Base-by-base conservation (phyloP, 2,113 vertebrate genomes). In the Uropsilus gracilis region DNA sequence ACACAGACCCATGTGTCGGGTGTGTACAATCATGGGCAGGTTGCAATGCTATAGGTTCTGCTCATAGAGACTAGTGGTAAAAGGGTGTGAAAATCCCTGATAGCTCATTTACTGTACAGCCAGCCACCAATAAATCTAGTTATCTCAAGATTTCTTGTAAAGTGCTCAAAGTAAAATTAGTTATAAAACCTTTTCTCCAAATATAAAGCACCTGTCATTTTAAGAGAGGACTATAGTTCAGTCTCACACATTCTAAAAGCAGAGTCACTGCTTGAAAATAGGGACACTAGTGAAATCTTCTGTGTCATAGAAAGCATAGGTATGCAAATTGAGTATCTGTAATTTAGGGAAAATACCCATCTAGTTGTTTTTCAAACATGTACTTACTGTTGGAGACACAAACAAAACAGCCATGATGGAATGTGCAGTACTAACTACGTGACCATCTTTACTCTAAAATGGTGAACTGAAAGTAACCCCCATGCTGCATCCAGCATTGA, bases 91-190 rank as follows among this genome's bases (percentile, higher is more conserved):
- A n/a, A n/a, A n/a, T n/a, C n/a, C n/a, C n/a, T n/a, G n/a, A n/a
- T n/a, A n/a, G n/a, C n/a, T n/a, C n/a, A n/a, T n/a, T n/a, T n/a
- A n/a, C n/a, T n/a, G n/a, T n/a, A n/a, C n/a, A n/a, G n/a, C n/a
- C n/a, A n/a, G n/a, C 24, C 75, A 80, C 22, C 16, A 82, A 75
- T n/a, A 48, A 57, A 42, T 63, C 55, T 46, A 11, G 20, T 53
- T 44, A 71, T 46, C 57, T 71, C 39, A 81, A 72, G 17, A 34
- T 11, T 30, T 69, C 42, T 68, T 37, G 11, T 68, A 68, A 94
- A 94, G 75, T 73, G 48, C 50, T 86, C 55, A 57, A 81, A 71
- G 76, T 6, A 85, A 96, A 87, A 80, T 84, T 13, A 64, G 32
- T 55, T 84, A 20, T 55, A 11, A 64, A 34, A 46, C 17, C 18